Conservation (phyloP, 2,888 invertebrate genomes). For the Lamellibrachia satsuma region DNA sequence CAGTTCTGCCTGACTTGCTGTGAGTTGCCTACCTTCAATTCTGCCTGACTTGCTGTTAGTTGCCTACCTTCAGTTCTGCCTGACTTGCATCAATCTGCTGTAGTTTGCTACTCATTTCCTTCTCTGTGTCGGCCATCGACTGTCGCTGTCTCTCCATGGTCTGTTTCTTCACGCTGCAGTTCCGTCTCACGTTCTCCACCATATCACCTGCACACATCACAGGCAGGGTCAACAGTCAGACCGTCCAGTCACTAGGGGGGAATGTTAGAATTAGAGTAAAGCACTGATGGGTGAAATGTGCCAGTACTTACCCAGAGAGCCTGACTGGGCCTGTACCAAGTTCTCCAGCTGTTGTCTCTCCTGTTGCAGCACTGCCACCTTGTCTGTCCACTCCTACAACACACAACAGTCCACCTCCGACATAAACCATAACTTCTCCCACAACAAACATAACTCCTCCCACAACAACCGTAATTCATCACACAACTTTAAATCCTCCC, state of each 20-base stretch:
- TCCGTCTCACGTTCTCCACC: slow-evolving; percentile 69
- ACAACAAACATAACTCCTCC: neutral
- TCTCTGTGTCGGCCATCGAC: slow-evolving; percentile 71
- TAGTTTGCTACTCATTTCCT: slow-evolving; percentile 75
- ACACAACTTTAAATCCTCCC: neutral
- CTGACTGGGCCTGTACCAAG: slow-evolving; percentile 58
- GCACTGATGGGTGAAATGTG: neutral
- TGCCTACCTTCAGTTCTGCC: slow-evolving; percentile 74
- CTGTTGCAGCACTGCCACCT: slow-evolving; percentile 54
- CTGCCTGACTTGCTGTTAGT: neutral
- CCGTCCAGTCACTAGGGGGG: neutral
- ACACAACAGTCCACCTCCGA: neutral
- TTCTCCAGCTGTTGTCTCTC: slow-evolving; percentile 60
- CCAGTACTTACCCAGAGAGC: slow-evolving; percentile 58
- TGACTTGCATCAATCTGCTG: slow-evolving; percentile 84
- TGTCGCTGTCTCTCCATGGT: slow-evolving; percentile 76
- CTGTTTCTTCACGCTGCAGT: slow-evolving; percentile 78
- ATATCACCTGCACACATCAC: slow-evolving; percentile 56
- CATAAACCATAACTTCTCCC: neutral
- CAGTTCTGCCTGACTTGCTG: neutral
- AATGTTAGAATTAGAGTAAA: neutral
- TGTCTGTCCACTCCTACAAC: slow-evolving; percentile 55
- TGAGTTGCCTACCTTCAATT: neutral
- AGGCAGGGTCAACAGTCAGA: too few species aligned
- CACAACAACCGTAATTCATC: neutral